Percentiles rank a stretch among this genome's conserved stretches.
These are phyloP conservation scores for Drosophila affinis DNA, from an alignment of 2,888 invertebrate species.

Conservation along the genomic window DNA sequence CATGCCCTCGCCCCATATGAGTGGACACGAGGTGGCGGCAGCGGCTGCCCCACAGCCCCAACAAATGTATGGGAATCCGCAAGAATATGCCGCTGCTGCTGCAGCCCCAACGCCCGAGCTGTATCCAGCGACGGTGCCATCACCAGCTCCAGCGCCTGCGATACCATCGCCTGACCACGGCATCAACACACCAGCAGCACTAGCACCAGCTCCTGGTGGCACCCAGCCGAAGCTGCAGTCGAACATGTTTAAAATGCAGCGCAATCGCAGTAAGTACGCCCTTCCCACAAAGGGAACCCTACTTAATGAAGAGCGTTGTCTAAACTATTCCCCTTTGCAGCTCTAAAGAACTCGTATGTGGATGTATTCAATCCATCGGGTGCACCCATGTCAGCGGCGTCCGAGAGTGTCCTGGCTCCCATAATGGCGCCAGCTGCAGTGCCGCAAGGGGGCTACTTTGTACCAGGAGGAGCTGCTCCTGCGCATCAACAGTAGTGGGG, in stretches of 20 bases:
- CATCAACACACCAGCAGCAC: constrained; percentile 7
- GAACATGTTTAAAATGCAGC: constrained; percentile 92
- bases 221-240: constrained; percentile 84
- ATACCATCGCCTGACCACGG: constrained; percentile 2
- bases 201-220: constrained; percentile 39
- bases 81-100: constrained; percentile 33
- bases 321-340: constrained; percentile 83
- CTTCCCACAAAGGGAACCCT: no score
- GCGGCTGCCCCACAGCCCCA: constrained; percentile 11
- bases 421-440: constrained; percentile 81
- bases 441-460: constrained; percentile 82
- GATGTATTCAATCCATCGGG: constrained; percentile 93
- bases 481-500: constrained; percentile 33
- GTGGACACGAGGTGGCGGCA: constrained; percentile 37
- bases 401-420: constrained; percentile 83
- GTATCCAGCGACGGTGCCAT: constrained; percentile 14
- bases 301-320: neutral
- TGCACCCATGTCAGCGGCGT: constrained; percentile 79
- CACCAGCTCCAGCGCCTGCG: constrained; percentile 37
- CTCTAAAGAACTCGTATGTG: constrained; percentile 93
- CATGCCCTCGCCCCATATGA: neutral
- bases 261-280: constrained; percentile 86
- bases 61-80: constrained; percentile 26
- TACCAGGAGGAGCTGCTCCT: constrained; percentile 77
- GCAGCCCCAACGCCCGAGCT: constrained; percentile 31